Evolutionary conservation across 2,113 vertebrate species (phyloP).

Genomic region (Paratilapia polleni): DNA sequence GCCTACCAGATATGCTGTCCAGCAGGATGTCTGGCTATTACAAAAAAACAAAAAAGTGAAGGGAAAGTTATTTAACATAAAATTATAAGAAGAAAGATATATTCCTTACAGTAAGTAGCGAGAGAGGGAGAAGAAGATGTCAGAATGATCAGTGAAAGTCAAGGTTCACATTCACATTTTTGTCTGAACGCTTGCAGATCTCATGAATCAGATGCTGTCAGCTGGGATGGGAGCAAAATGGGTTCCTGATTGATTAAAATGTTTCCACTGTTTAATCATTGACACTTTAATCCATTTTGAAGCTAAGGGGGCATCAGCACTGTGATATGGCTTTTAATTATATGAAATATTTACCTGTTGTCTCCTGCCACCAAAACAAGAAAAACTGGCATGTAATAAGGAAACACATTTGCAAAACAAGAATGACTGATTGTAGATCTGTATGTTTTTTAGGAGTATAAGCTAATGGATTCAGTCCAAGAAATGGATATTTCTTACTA

Average conservation of each 20-base stretch:
- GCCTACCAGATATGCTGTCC: not conserved
- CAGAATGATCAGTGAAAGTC: conserved; percentile 1
- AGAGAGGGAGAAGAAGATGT: not conserved
- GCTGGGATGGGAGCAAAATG: conserved; percentile 34
- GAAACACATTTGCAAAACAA: not conserved
- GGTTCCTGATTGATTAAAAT: conserved; percentile 50
- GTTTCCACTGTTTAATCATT: conserved; percentile 42
- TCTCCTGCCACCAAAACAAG: not conserved
- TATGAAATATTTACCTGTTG: not conserved
- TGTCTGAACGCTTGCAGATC: conserved; percentile 20
- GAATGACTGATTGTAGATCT: not conserved
- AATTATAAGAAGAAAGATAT: not conserved
- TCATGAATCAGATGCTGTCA: conserved; percentile 57
- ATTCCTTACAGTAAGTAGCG: too few relatives aligned
- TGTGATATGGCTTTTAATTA: conserved; percentile 5
- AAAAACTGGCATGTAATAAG: not conserved
- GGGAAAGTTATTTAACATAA: not conserved
- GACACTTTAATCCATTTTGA: conserved; percentile 5
- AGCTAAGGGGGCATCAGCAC: not conserved
- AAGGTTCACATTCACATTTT: not conserved
- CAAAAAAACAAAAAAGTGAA: not conserved
- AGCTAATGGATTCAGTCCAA: not conserved
- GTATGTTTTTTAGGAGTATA: not conserved
- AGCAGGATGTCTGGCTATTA: not conserved
- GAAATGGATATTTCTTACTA: not conserved